phyloP scores from a whole-genome alignment of 2,797 vertebrate genomes.

The Garrulus glandarius region DNA sequence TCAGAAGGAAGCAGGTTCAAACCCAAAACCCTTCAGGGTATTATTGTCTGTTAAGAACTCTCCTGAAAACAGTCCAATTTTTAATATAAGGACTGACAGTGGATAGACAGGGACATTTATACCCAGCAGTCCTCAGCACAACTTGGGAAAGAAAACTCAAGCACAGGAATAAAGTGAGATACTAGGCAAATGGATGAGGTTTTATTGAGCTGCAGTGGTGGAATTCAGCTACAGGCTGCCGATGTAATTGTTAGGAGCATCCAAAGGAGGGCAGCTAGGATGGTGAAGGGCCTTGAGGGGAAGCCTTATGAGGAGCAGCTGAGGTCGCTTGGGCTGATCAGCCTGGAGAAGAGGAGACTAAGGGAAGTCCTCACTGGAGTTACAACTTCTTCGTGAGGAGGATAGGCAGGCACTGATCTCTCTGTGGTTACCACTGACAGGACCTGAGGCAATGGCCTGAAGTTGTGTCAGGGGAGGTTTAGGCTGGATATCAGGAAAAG shows the following conservation, averaged over 20 bases:
- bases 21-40: background rate
- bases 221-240: background rate
- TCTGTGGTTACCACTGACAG: background rate
- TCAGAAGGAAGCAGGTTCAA: background rate
- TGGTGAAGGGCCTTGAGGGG: background rate
- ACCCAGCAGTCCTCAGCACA: background rate
- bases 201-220: background rate
- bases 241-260: background rate
- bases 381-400: background rate
- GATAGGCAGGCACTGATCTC: background rate
- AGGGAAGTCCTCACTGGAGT: fast-evolving
- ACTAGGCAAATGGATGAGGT: background rate
- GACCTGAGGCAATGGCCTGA: background rate
- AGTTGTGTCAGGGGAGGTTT: background rate
- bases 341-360: background rate
- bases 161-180: background rate
- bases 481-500: background rate
- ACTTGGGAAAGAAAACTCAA: background rate
- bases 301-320: fast-evolving
- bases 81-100: background rate
- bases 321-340: background rate
- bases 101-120: background rate
- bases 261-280: background rate
- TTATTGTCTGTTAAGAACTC: background rate
- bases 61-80: background rate